Conservation (phyloP, 2,797 vertebrate genomes). For the Rhinella marina region DNA sequence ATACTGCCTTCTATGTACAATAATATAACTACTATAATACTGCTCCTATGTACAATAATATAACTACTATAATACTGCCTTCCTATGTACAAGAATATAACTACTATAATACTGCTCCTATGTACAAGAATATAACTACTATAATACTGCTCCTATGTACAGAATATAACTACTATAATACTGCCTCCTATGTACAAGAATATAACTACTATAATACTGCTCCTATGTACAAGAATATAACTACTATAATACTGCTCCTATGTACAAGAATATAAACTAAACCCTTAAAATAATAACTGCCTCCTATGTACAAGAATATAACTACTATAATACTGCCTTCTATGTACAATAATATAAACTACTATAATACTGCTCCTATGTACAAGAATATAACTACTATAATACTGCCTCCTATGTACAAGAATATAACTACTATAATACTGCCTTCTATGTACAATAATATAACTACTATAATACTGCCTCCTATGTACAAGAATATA, state of each 20-base stretch:
- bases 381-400: conserved; percentile 11
- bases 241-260: too few species aligned
- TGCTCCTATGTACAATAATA: too few species aligned
- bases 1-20: too few species aligned
- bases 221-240: too few species aligned
- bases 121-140: conserved; percentile 15
- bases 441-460: neutral
- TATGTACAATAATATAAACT: conserved; percentile 1
- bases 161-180: too few species aligned
- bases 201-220: conserved; percentile 18
- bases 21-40: too few species aligned
- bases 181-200: conserved; percentile 13
- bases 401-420: neutral
- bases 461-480: conserved; percentile 18
- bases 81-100: neutral
- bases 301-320: neutral
- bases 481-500: neutral
- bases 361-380: too few species aligned
- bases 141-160: conserved; percentile 26
- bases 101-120: conserved; percentile 11
- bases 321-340: neutral
- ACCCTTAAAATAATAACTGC: too few species aligned
- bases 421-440: conserved; percentile 4
- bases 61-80: conserved; percentile 13
- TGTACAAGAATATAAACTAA: too few species aligned